Evolutionary conservation across 2,888 invertebrate species (phyloP).

Genomic region (Stenurella melanura): DNA sequence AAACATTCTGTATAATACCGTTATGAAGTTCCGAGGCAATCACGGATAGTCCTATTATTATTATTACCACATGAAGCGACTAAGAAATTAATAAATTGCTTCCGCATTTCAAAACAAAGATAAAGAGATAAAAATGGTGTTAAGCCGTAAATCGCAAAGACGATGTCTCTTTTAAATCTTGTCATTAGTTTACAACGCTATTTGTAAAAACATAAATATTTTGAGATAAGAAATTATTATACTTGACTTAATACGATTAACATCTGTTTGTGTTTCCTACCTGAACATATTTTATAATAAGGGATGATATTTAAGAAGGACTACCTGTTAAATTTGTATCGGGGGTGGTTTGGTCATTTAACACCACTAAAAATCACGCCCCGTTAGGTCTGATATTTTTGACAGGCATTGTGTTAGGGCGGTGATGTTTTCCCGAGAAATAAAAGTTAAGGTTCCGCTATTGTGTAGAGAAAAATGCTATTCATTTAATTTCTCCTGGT

Average conservation of each 20-base stretch:
- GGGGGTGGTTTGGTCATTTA: constrained; percentile 56
- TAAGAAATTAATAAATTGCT: too few relatives aligned
- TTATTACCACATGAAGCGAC: too few relatives aligned
- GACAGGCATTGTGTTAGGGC: constrained; percentile 58
- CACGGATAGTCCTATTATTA: too few relatives aligned
- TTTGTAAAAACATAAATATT: constrained; percentile 30
- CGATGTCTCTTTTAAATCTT: neutral
- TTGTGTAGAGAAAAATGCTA: constrained; percentile 46
- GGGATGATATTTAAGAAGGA: constrained; percentile 60
- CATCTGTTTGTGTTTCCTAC: constrained; percentile 46
- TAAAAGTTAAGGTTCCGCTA: constrained; percentile 53
- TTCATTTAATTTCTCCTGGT: constrained; percentile 36
- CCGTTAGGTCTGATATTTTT: constrained; percentile 54
- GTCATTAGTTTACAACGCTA: constrained; percentile 7
- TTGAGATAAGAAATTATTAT: constrained; percentile 35
- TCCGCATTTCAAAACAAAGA: too few relatives aligned
- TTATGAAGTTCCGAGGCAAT: too few relatives aligned
- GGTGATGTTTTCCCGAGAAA: constrained; percentile 53
- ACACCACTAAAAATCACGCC: constrained; percentile 55
- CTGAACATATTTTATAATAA: constrained; percentile 42
- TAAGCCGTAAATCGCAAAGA: constrained; percentile 1
- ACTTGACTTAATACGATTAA: constrained; percentile 30
- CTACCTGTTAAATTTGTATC: constrained; percentile 62
- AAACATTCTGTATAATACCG: too few relatives aligned
- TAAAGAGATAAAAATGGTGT: neutral